phyloP scores from a whole-genome alignment of 1,140 invertebrate species.

The Orius insidiosus region DNA sequence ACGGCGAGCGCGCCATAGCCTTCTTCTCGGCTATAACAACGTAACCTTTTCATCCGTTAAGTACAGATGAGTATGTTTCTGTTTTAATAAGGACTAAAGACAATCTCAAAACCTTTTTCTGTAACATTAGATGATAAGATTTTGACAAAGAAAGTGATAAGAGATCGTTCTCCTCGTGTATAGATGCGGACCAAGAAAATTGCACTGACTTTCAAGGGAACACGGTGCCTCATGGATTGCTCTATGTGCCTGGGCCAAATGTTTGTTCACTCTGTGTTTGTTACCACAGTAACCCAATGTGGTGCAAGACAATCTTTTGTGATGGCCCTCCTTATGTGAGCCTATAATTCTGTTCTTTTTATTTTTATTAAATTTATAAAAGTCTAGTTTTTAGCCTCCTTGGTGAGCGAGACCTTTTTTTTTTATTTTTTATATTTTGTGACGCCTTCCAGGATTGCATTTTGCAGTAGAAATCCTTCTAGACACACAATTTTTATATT shows the following conservation, averaged over 20 bases:
- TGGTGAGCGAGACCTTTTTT: no score
- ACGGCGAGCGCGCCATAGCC: no score
- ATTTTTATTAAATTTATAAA: not conserved
- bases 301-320: slow-evolving; percentile 73
- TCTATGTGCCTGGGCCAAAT: slow-evolving; percentile 67
- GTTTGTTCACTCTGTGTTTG: slow-evolving; percentile 74
- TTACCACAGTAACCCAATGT: slow-evolving; percentile 64
- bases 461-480: not conserved
- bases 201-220: slow-evolving; percentile 65
- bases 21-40: no score
- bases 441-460: not conserved
- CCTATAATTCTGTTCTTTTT: not conserved
- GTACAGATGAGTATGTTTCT: no score
- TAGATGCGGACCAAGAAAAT: slow-evolving; percentile 38
- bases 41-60: no score
- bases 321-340: slow-evolving; percentile 20
- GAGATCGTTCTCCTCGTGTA: slow-evolving; percentile 1
- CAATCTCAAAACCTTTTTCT: no score
- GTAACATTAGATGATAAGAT: no score
- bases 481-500: not conserved
- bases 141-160: no score
- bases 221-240: slow-evolving; percentile 51
- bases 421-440: not conserved
- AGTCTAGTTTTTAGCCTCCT: no score
- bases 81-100: no score